These are phyloP conservation scores for Aleiodes alternator DNA, from an alignment of 2,888 invertebrate species.

Conservation along the genomic window DNA sequence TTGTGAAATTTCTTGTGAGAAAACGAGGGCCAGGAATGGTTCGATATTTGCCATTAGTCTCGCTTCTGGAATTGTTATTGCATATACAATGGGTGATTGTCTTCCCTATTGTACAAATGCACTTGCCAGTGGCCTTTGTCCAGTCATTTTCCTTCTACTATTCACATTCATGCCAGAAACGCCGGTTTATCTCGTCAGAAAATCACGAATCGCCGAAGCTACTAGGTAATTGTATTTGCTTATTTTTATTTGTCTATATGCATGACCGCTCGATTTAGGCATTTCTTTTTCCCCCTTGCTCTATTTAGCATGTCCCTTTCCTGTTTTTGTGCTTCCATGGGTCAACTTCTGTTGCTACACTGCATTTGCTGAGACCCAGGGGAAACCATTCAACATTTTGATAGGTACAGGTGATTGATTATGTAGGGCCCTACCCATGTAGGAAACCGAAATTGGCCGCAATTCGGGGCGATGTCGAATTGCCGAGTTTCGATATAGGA, in stretches of 20 bases:
- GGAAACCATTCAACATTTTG: no score
- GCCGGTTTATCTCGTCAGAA: slow-evolving; percentile 75
- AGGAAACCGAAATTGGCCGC: no score
- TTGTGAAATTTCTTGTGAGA: slow-evolving; percentile 80
- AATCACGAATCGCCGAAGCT: slow-evolving; percentile 70
- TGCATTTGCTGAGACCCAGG: no score
- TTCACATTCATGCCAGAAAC: slow-evolving; percentile 78
- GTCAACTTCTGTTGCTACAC: no score
- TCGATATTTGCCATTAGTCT: slow-evolving; percentile 77
- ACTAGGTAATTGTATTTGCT: slow-evolving; percentile 4
- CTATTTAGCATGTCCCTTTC: no score
- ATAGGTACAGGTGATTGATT: no score
- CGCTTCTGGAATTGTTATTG: slow-evolving; percentile 74
- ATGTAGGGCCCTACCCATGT: no score
- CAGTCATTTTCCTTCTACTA: slow-evolving; percentile 72
- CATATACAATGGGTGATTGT: slow-evolving; percentile 74
- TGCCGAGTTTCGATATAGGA: no score
- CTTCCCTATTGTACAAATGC: slow-evolving; percentile 79
- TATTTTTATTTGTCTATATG: not conserved
- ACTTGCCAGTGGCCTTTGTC: slow-evolving; percentile 75
- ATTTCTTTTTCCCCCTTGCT: no score
- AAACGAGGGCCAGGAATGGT: slow-evolving; percentile 77
- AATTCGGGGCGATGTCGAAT: no score
- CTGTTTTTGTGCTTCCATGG: no score
- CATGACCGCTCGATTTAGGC: no score